phyloP scores from a whole-genome alignment of 1,140 invertebrate genomes.

The Drosophila ficusphila region DNA sequence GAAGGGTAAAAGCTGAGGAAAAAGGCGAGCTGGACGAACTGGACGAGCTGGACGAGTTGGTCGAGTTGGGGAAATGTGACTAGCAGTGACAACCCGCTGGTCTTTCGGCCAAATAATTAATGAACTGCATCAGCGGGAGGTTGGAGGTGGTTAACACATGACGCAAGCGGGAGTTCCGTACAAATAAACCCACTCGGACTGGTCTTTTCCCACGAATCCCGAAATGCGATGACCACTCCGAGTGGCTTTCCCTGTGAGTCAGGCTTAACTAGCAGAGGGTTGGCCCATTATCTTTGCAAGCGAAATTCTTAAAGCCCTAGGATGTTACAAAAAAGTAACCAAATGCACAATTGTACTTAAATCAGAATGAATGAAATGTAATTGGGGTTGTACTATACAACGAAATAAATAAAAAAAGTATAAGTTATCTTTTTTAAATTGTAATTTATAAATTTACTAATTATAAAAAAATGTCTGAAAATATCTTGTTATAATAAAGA shows the following conservation, averaged over 20 bases:
- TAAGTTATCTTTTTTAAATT: no score
- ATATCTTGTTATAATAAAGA: no score
- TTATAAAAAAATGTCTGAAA: no score
- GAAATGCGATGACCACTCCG: slow-evolving; percentile 49
- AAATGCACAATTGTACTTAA: background rate
- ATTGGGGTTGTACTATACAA: no score
- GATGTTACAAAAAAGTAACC: background rate
- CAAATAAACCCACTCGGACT: slow-evolving; percentile 37
- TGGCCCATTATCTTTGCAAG: slow-evolving; percentile 35
- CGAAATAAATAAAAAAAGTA: no score
- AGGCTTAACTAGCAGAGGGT: slow-evolving; percentile 41
- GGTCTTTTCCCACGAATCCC: background rate
- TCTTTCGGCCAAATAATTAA: slow-evolving; percentile 69
- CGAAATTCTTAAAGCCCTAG: no score
- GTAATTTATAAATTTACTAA: no score
- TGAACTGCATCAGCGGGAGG: slow-evolving; percentile 68
- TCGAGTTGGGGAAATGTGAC: slow-evolving; percentile 22
- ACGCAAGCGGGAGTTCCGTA: slow-evolving; percentile 54
- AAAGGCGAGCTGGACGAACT: no score
- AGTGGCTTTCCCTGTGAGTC: slow-evolving; percentile 14
- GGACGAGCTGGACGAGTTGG: no score
- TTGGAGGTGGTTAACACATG: slow-evolving; percentile 47
- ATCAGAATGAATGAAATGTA: no score
- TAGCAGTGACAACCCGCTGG: slow-evolving; percentile 45
- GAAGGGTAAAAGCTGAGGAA: background rate